A percentile compares a stretch with the other conserved stretches of the same genome.
Conservation (phyloP, 2,113 vertebrate species). For the Corythaixoides concolor region DNA sequence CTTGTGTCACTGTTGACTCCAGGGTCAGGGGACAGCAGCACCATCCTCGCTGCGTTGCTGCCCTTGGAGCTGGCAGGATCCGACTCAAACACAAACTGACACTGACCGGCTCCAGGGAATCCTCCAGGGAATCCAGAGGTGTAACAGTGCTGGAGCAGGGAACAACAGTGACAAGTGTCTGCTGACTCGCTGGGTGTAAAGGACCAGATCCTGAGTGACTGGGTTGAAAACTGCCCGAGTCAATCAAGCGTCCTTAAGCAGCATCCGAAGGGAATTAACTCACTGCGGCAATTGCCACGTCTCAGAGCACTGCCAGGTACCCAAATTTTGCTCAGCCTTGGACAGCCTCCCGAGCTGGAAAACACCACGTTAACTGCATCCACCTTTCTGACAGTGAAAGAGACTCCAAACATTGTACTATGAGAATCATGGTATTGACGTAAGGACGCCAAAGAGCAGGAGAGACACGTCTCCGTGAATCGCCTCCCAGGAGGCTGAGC, state of each 20-base stretch:
- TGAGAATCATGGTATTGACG: rapidly evolving
- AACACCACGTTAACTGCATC: no score
- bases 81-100: rapidly evolving
- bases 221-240: no score
- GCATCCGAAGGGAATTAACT: background rate
- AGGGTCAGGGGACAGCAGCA: background rate
- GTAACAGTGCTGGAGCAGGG: background rate
- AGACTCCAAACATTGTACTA: background rate
- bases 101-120: background rate
- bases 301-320: background rate
- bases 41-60: rapidly evolving
- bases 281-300: background rate
- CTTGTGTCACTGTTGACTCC: background rate
- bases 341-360: background rate
- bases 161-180: no score
- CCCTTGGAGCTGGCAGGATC: background rate
- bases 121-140: background rate
- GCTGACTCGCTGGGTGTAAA: background rate
- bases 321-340: background rate
- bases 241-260: background rate
- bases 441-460: background rate
- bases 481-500: background rate
- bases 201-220: background rate
- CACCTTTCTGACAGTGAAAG: background rate
- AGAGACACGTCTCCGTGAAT: rapidly evolving